Percentiles rank a stretch among this genome's conserved stretches.
Conservation (phyloP, 2,888 invertebrate species). For the Lamellibrachia columna region DNA sequence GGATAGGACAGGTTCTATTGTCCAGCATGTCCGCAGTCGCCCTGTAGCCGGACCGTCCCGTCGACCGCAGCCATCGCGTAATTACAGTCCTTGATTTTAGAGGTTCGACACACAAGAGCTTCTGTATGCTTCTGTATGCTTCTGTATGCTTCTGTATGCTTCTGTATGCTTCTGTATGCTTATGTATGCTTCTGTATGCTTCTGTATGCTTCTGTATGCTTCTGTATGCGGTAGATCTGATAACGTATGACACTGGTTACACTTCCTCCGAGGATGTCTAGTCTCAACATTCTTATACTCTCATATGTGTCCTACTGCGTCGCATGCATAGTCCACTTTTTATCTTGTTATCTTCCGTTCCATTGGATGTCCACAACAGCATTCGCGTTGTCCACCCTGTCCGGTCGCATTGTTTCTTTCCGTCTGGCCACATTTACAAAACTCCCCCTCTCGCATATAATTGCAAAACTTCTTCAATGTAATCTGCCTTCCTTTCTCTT, state of each 20-base stretch:
- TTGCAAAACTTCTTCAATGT: neutral
- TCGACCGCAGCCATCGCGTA: neutral
- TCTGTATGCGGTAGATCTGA: neutral
- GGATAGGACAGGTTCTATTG: neutral
- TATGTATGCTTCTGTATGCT: too few relatives aligned
- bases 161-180: too few relatives aligned
- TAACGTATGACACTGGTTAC: neutral
- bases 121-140: too few relatives aligned
- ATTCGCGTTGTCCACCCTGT: neutral
- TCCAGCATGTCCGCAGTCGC: neutral
- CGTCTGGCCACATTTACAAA: neutral
- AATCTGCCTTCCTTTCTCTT: neutral
- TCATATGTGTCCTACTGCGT: neutral
- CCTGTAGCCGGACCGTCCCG: neutral
- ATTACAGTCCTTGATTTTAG: neutral
- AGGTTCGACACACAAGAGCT: too few relatives aligned
- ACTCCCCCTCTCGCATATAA: neutral
- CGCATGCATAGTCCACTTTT: neutral
- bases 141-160: too few relatives aligned
- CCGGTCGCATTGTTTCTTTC: neutral
- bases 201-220: too few relatives aligned
- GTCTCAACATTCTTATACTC: neutral
- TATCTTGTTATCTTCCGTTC: neutral
- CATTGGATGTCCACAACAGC: neutral
- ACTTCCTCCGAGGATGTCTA: neutral